A percentile compares a stretch with the other conserved stretches of the same genome.
Evolutionary conservation across 2,113 vertebrate species (phyloP).

Genomic region (Apeltes quadracus): DNA sequence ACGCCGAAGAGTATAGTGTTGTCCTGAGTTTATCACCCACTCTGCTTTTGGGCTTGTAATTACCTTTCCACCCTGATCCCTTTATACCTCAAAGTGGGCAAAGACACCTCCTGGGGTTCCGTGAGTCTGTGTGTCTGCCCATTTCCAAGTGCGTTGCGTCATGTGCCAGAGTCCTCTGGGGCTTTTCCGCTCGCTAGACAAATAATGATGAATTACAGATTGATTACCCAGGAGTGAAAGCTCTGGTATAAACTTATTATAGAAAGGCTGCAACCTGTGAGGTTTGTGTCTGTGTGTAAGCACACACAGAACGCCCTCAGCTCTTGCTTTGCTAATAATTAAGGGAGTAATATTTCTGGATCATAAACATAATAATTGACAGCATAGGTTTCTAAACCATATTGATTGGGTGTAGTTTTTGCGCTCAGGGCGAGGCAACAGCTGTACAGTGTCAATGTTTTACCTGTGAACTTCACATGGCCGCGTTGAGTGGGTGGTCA

Average conservation of each 20-base stretch:
- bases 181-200: conserved; percentile 62
- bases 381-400: conserved; percentile 56
- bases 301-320: conserved; percentile 24
- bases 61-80: conserved; percentile 65
- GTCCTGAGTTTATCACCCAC: conserved; percentile 51
- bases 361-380: conserved; percentile 63
- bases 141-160: conserved; percentile 31
- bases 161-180: conserved; percentile 49
- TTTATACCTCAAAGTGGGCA: conserved; percentile 65
- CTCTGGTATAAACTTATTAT: conserved; percentile 71
- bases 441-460: conserved; percentile 51
- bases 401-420: conserved; percentile 57
- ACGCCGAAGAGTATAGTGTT: conserved; percentile 8
- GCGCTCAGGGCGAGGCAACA: conserved; percentile 29
- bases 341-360: conserved; percentile 62
- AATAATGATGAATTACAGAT: conserved; percentile 78
- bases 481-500: conserved; percentile 37
- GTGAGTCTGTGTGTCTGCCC: conserved; percentile 9
- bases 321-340: conserved; percentile 59
- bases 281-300: neutral
- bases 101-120: conserved; percentile 53
- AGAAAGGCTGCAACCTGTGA: conserved; percentile 58
- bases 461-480: conserved; percentile 45
- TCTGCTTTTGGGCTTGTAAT: conserved; percentile 61
- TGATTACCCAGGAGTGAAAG: conserved; percentile 78